A percentile compares a stretch with the other conserved stretches of the same genome.
Evolutionary conservation across 1,140 invertebrate species (phyloP).

Genomic region (Hyphantria cunea): DNA sequence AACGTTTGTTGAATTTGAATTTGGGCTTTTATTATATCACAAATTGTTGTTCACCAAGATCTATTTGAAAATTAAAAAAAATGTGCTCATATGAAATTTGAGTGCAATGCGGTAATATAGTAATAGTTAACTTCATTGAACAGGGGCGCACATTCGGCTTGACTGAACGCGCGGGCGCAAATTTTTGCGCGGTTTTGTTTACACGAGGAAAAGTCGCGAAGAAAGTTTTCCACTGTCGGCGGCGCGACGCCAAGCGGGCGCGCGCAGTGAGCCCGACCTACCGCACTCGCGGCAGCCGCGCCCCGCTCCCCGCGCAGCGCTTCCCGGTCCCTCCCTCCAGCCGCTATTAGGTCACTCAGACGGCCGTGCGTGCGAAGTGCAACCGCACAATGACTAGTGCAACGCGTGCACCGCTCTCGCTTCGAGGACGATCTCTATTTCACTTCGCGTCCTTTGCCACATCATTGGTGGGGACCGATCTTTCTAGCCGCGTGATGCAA

Average conservation of each 20-base stretch:
- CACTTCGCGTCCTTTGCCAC: constrained; percentile 78
- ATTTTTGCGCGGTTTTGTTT: constrained; percentile 61
- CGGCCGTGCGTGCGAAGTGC: constrained; percentile 75
- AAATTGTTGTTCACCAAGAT: constrained; percentile 42
- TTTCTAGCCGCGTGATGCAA: constrained; percentile 79
- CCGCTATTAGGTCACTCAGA: constrained; percentile 78
- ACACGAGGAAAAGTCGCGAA: constrained; percentile 76
- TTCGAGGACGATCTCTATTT: constrained; percentile 81
- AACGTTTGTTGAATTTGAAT: constrained; percentile 37
- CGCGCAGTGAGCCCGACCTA: constrained; percentile 79
- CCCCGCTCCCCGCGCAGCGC: constrained; percentile 65
- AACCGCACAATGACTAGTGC: constrained; percentile 78
- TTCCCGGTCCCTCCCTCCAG: constrained; percentile 77
- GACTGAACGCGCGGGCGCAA: constrained; percentile 41
- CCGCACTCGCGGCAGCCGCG: constrained; percentile 66
- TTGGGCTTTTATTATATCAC: constrained; percentile 42
- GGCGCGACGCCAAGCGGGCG: constrained; percentile 62
- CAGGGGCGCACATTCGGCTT: constrained; percentile 12
- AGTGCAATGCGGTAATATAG: constrained; percentile 2
- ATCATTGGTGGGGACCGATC: constrained; percentile 79
- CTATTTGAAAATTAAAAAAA: constrained; percentile 2
- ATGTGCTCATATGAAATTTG: neutral
- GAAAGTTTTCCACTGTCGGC: constrained; percentile 75
- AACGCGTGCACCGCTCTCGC: constrained; percentile 80
- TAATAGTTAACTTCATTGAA: constrained; percentile 30